Percentiles rank a stretch among this genome's conserved stretches.
phyloP scores from a whole-genome alignment of 2,888 invertebrate species.

The Cosmia trapezina region DNA sequence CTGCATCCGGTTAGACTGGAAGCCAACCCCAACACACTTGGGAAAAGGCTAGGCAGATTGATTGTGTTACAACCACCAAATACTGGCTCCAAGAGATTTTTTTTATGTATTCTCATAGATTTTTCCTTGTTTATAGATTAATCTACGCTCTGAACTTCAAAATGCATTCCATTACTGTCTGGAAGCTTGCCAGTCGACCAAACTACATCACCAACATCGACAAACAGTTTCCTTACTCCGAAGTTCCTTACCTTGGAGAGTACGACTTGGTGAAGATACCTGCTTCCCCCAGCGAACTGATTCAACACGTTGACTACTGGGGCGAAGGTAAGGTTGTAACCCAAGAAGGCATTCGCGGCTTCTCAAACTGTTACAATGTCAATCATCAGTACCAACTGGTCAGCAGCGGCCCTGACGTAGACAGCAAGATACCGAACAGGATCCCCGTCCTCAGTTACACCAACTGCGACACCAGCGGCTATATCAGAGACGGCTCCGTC shows the following conservation, averaged over 20 bases:
- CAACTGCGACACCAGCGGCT: constrained; percentile 69
- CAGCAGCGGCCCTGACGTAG: constrained; percentile 67
- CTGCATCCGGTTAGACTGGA: too few relatives aligned
- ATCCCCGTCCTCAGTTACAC: constrained; percentile 68
- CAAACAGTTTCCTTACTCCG: constrained; percentile 71
- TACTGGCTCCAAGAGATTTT: background rate
- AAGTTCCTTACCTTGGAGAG: constrained; percentile 71
- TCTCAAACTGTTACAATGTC: constrained; percentile 71
- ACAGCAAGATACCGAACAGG: constrained; percentile 73
- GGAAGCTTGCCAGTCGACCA: constrained; percentile 57
- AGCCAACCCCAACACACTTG: too few relatives aligned
- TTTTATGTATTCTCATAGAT: background rate
- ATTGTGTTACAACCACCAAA: background rate
- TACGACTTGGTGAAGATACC: constrained; percentile 71
- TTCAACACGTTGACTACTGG: constrained; percentile 74
- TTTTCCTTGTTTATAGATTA: constrained; percentile 13
- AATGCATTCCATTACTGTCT: constrained; percentile 33
- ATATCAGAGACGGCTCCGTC: constrained; percentile 69
- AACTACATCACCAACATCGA: constrained; percentile 68
- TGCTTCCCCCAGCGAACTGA: constrained; percentile 17
- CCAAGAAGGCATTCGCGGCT: constrained; percentile 62
- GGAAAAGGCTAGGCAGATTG: too few relatives aligned
- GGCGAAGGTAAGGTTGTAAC: constrained; percentile 70
- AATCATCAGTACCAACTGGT: constrained; percentile 70
- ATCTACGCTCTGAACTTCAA: background rate